Percentiles rank a stretch among this genome's conserved stretches.
Evolutionary conservation across 2,113 vertebrate genomes (phyloP).

Genomic region (Macrotis lagotis): DNA sequence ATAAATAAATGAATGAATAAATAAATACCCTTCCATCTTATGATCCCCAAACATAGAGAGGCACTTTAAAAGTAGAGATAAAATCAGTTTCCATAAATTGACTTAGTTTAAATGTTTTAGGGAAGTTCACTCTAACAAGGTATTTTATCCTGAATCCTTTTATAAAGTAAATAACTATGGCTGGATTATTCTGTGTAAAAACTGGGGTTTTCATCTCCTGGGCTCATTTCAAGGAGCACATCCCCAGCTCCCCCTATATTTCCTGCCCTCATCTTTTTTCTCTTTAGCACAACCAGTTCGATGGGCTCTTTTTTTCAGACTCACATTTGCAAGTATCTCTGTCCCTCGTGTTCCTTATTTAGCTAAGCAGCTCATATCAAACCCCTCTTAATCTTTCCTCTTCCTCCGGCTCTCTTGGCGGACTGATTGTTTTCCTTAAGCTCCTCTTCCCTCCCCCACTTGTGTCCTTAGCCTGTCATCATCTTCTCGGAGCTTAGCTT

Average conservation of each 20-base stretch:
- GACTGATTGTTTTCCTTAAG: slow-evolving; percentile 39
- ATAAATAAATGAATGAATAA: too few species aligned
- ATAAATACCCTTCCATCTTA: neutral
- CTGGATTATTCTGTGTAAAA: neutral
- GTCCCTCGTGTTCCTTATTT: slow-evolving; percentile 35
- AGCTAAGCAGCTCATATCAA: slow-evolving; percentile 63
- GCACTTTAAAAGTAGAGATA: neutral
- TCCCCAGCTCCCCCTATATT: neutral
- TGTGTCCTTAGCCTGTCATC: slow-evolving; percentile 12
- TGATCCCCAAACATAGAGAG: too few species aligned
- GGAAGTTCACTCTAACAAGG: neutral
- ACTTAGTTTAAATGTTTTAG: neutral
- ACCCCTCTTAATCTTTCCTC: slow-evolving; percentile 54
- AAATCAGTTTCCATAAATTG: neutral
- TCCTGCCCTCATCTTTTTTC: neutral
- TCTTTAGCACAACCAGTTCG: neutral
- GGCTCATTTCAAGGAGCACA: neutral
- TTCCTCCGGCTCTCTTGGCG: slow-evolving; percentile 25
- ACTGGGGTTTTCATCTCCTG: neutral
- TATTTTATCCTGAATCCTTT: slow-evolving; percentile 1
- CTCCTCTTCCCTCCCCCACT: neutral
- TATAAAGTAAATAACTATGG: neutral
- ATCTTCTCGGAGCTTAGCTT: slow-evolving; percentile 9
- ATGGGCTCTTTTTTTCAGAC: slow-evolving; percentile 46
- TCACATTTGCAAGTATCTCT: slow-evolving; percentile 15